These are phyloP conservation scores for Rhadina sibilatrix DNA, from an alignment of 2,113 vertebrate genomes.

Conservation along the genomic window DNA sequence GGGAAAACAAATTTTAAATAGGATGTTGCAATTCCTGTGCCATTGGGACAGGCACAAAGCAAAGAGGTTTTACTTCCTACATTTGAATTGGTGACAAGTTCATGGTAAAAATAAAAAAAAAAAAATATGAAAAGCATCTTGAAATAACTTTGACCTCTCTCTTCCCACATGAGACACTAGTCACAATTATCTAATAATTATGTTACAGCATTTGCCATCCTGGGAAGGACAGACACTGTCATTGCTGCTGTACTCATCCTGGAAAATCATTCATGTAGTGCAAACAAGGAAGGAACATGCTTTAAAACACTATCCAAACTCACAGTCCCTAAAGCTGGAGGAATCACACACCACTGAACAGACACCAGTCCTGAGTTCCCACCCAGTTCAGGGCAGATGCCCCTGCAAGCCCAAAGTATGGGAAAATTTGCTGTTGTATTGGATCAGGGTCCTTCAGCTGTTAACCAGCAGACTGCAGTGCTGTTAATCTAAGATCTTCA, in stretches of 20 bases:
- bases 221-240: not conserved
- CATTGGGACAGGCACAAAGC: not conserved
- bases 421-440: not conserved
- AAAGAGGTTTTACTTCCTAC: not conserved
- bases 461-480: not conserved
- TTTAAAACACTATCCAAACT: not conserved
- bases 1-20: not conserved
- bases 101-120: not conserved
- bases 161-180: not conserved
- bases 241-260: not conserved
- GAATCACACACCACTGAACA: not conserved
- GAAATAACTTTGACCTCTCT: not conserved
- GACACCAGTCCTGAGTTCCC: not conserved
- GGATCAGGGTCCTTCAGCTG: not conserved
- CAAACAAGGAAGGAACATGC: not conserved
- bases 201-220: not conserved
- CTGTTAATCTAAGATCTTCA: not conserved
- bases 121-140: not conserved
- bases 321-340: not conserved
- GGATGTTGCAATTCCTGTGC: not conserved
- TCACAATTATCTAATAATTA: not conserved
- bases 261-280: not conserved
- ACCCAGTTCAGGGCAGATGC: not conserved
- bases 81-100: not conserved
- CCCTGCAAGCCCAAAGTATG: accelerated